A percentile compares a stretch with the other conserved stretches of the same genome.
These are phyloP conservation scores for Metallyticus violacea DNA, from an alignment of 2,888 invertebrate genomes.

Conservation along the genomic window DNA sequence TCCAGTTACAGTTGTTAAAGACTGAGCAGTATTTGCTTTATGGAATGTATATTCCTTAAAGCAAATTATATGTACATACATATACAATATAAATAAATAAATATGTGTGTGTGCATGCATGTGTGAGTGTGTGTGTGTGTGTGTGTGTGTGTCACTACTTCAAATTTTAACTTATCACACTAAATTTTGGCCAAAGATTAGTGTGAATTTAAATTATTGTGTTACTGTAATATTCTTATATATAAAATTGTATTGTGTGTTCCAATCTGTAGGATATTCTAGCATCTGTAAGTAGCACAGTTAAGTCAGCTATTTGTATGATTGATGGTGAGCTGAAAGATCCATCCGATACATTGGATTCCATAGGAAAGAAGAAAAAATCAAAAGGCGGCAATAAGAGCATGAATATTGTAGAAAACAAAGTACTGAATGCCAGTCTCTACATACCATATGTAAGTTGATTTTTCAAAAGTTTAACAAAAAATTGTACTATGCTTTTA, in stretches of 20 bases:
- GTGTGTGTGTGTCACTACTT: no score
- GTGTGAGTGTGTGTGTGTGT: no score
- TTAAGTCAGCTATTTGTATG: constrained; percentile 65
- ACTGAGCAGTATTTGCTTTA: no score
- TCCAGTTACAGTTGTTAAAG: no score
- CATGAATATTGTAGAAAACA: constrained; percentile 22
- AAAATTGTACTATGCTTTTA: no score
- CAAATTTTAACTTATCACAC: no score
- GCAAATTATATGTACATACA: no score
- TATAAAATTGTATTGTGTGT: neutral
- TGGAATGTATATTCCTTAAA: no score
- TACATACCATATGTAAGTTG: constrained; percentile 68
- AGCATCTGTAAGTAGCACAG: constrained; percentile 55
- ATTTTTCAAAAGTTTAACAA: no score
- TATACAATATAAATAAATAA: neutral
- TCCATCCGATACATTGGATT: constrained; percentile 61
- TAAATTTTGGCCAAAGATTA: no score
- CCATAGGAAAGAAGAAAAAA: constrained; percentile 60
- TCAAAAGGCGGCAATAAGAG: constrained; percentile 24
- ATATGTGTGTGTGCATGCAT: neutral
- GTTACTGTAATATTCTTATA: neutral
- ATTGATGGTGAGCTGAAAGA: constrained; percentile 71
- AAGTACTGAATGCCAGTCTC: constrained; percentile 62
- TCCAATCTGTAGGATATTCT: constrained; percentile 54
- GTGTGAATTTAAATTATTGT: no score